A percentile compares a stretch with the other conserved stretches of the same genome.
Evolutionary conservation across 30 jellyfish, hydroid and myxozoan genomes (phyloP).

Genomic region (Catostylus mosaicus): DNA sequence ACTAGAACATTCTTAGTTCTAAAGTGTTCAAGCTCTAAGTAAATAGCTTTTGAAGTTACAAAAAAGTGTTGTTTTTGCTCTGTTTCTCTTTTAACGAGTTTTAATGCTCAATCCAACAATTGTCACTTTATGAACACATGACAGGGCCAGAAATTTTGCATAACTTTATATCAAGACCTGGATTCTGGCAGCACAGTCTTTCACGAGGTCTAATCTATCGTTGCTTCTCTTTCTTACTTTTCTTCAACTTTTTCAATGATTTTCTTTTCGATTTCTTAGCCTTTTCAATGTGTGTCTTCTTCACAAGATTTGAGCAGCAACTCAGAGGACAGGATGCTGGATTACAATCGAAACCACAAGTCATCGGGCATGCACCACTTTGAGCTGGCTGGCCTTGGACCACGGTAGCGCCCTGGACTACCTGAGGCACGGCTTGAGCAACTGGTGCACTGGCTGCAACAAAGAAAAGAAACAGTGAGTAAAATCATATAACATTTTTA

Average conservation of each 20-base stretch:
- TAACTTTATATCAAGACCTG: no score
- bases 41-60: no score
- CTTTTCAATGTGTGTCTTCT: conserved; percentile 43
- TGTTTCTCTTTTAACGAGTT: no score
- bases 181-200: no score
- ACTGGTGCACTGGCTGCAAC: conserved; percentile 23
- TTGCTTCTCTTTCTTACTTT: background rate
- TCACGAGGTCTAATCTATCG: background rate
- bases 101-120: no score
- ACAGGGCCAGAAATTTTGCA: no score
- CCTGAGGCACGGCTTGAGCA: conserved; percentile 50
- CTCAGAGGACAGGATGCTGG: conserved; percentile 64
- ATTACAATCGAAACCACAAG: conserved; percentile 70
- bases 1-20: no score
- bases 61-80: no score
- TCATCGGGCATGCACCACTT: conserved; percentile 51
- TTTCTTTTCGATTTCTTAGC: conserved; percentile 3
- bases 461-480: background rate
- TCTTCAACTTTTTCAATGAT: background rate
- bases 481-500: no score
- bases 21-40: no score
- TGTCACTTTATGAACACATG: no score
- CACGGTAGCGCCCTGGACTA: conserved; percentile 55
- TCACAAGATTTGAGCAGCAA: conserved; percentile 56
- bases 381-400: conserved; percentile 18